Conservation (phyloP, 2,888 invertebrate species). For the Phyto melanocephala region DNA sequence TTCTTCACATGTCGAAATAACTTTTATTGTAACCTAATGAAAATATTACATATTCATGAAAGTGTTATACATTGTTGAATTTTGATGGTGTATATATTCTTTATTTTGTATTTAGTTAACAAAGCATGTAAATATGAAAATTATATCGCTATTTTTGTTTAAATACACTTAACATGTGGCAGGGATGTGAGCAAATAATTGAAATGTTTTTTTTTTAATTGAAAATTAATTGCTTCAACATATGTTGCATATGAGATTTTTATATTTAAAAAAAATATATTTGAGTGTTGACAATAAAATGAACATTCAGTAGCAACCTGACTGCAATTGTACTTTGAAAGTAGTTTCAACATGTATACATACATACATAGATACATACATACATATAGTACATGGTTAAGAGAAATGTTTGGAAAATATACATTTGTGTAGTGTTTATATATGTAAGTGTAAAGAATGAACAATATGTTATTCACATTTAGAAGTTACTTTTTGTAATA, state of each 20-base stretch:
- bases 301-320: too few species aligned
- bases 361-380: too few species aligned
- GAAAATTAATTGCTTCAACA: slow-evolving; percentile 73
- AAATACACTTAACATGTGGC: slow-evolving; percentile 28
- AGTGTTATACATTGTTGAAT: slow-evolving; percentile 12
- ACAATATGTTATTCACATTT: too few species aligned
- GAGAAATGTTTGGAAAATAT: too few species aligned
- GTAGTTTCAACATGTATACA: too few species aligned
- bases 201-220: slow-evolving; percentile 73
- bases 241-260: slow-evolving; percentile 29
- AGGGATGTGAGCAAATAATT: slow-evolving; percentile 72
- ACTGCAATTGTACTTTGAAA: too few species aligned
- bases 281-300: background rate
- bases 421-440: too few species aligned
- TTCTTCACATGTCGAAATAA: background rate
- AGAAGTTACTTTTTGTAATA: too few species aligned
- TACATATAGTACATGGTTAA: too few species aligned
- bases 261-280: background rate
- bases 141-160: slow-evolving; percentile 69
- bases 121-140: slow-evolving; percentile 64
- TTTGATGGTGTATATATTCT: background rate
- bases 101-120: slow-evolving; percentile 48
- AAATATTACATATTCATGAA: slow-evolving; percentile 29
- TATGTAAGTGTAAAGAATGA: too few species aligned
- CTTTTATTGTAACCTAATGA: background rate